phyloP scores from a whole-genome alignment of 1,140 invertebrate species.

The Prorops nasuta region DNA sequence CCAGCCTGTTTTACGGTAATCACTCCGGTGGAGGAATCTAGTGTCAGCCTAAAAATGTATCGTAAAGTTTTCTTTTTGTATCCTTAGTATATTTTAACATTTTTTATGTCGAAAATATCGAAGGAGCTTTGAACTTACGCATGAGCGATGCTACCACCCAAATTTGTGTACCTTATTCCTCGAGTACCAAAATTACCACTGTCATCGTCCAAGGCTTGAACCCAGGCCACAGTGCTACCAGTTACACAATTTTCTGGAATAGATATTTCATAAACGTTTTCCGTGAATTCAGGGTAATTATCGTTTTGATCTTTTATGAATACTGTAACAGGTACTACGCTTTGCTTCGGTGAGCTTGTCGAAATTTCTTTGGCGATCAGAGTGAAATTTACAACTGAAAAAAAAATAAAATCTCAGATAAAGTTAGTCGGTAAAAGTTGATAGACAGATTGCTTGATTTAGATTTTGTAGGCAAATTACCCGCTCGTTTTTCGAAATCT shows the following conservation, averaged over 20 bases:
- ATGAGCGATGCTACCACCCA: constrained; percentile 78
- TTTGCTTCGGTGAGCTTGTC: constrained; percentile 70
- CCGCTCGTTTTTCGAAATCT: constrained; percentile 79
- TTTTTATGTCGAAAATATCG: neutral
- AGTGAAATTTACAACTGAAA: constrained; percentile 78
- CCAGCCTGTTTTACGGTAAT: constrained; percentile 78
- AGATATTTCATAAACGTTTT: constrained; percentile 74
- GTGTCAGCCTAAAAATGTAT: constrained; percentile 65
- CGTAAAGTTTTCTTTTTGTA: neutral
- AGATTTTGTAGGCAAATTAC: constrained; percentile 29
- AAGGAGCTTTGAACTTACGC: constrained; percentile 64
- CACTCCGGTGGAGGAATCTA: constrained; percentile 79
- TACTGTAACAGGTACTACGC: constrained; percentile 80
- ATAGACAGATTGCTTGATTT: neutral
- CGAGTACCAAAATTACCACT: constrained; percentile 82
- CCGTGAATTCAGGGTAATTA: constrained; percentile 87
- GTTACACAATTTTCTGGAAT: constrained; percentile 80
- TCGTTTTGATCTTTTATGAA: constrained; percentile 90
- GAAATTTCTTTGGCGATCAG: constrained; percentile 83
- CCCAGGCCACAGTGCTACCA: constrained; percentile 79
- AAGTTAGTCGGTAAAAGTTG: neutral
- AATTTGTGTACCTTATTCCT: constrained; percentile 83
- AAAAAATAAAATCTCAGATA: neutral
- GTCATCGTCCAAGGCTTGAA: constrained; percentile 81
- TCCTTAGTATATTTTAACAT: neutral